Conservation (phyloP, 2,888 invertebrate species). For the Macrophya alboannulata region DNA sequence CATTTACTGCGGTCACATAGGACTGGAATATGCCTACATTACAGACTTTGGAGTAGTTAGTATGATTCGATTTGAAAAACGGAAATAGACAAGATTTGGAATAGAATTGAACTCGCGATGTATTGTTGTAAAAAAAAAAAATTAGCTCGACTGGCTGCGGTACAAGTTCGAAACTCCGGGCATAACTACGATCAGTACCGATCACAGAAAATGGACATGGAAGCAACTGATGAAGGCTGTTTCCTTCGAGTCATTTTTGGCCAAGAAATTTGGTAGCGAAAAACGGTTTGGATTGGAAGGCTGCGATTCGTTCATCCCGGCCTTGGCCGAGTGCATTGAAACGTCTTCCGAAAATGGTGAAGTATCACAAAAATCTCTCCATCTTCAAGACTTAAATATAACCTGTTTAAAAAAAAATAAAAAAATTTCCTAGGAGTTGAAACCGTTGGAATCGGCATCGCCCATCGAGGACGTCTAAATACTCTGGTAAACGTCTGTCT, state of each 20-base stretch:
- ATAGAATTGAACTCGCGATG: neutral
- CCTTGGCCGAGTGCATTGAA: constrained; percentile 71
- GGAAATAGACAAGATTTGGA: neutral
- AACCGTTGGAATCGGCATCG: constrained; percentile 73
- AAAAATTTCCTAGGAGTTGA: constrained; percentile 68
- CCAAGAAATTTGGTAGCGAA: constrained; percentile 72
- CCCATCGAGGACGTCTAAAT: constrained; percentile 78
- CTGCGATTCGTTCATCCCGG: constrained; percentile 72
- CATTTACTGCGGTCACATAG: constrained; percentile 74
- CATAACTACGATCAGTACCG: constrained; percentile 67
- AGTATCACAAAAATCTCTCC: neutral
- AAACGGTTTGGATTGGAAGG: constrained; percentile 76
- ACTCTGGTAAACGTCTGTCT: constrained; percentile 87
- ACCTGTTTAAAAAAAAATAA: too few relatives aligned
- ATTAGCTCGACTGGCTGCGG: constrained; percentile 73
- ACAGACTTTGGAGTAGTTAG: constrained; percentile 68
- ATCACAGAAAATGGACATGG: constrained; percentile 72
- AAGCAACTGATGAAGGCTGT: constrained; percentile 72
- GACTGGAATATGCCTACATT: constrained; percentile 74
- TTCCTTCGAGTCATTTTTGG: constrained; percentile 72
- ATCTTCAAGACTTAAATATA: neutral
- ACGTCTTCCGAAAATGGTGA: constrained; percentile 71
- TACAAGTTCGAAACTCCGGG: constrained; percentile 74
- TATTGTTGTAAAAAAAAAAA: neutral
- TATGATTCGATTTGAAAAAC: neutral